Evolutionary conservation across 2,797 vertebrate species (phyloP).

Genomic region (Myripristis jacobus): DNA sequence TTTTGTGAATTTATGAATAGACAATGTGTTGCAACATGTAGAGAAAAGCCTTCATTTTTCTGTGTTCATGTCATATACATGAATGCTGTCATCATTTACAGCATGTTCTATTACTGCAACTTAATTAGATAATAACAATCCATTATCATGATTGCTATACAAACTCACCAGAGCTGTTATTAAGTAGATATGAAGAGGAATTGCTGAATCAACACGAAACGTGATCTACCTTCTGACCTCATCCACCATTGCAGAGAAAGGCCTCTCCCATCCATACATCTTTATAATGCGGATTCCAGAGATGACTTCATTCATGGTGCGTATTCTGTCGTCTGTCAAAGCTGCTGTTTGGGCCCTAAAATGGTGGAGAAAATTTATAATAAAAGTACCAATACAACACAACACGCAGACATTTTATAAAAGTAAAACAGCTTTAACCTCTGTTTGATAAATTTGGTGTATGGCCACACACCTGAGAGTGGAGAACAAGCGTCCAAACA

Average conservation of each 20-base stretch:
- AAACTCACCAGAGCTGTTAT: neutral
- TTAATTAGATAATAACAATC: no score
- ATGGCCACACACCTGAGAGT: conserved; percentile 81
- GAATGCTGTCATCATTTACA: no score
- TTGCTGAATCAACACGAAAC: neutral
- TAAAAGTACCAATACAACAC: neutral
- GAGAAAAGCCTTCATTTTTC: no score
- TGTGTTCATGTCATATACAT: no score
- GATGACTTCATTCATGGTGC: conserved; percentile 97
- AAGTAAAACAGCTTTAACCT: neutral
- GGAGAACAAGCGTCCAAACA: conserved; percentile 89
- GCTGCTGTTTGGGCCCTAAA: conserved; percentile 89
- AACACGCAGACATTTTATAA: neutral
- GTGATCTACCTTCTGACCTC: conserved; percentile 87
- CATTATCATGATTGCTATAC: neutral
- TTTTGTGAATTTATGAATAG: no score
- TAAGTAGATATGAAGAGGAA: neutral
- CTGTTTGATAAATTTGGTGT: conserved; percentile 7
- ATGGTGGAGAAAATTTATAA: neutral
- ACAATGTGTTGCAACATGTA: no score
- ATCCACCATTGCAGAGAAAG: conserved; percentile 88
- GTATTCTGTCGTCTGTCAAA: conserved; percentile 91
- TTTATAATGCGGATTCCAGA: conserved; percentile 96
- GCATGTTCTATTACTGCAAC: no score
- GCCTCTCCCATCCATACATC: conserved; percentile 97